Base-by-base conservation (phyloP, 2,797 vertebrate species). In the Scarus forsteni region DNA sequence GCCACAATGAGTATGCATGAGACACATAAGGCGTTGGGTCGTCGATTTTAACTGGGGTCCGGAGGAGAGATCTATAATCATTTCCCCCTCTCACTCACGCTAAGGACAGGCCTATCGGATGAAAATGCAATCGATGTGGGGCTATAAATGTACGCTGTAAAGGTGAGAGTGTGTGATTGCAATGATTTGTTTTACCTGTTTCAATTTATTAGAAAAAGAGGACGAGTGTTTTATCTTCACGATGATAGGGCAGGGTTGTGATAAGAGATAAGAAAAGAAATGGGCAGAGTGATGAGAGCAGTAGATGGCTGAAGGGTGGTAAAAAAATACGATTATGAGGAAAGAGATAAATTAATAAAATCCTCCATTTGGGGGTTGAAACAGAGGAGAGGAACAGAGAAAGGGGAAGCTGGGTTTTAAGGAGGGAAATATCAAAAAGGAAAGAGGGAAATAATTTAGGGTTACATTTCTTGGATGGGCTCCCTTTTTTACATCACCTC, bases 11-110 rank as follows among this genome's bases (percentile, higher is more conserved):
- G 78, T 77, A 69, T 81, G 64, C 77, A 79, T 79, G 70, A 85
- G 77, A 73, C 73, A 79, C 52, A 63, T 70, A 73, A 77, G 59
- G 71, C 36, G 57, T 18, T 50, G 71, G 68, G 75, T 67, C 49
- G 70, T 88, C 74, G 58, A 87, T 82, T 85, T 87, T 80, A 86
- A 85, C 75, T 66, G 69, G 66, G 77, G 77, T 80, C 74, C 49
- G 7, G 55, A 80, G 71, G 67, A 69, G 59, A 86, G 75, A 87
- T 84, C 79, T 85, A 91, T 89, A 88, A 85, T 87, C 74, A 86
- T 84, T 77, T 84, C 73, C 88, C 61, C 83, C 59, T 78, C 74
- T 71, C 81, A 76, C 48, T 84, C 75, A 70, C 14, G 5, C 80
- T 83, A 70, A 79, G 59, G 71, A 79, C 74, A 46, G 64, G 46